A percentile compares a stretch with the other conserved stretches of the same genome.
These are phyloP conservation scores for Theocolax elegans DNA, from an alignment of 1,140 invertebrate genomes.

Conservation along the genomic window DNA sequence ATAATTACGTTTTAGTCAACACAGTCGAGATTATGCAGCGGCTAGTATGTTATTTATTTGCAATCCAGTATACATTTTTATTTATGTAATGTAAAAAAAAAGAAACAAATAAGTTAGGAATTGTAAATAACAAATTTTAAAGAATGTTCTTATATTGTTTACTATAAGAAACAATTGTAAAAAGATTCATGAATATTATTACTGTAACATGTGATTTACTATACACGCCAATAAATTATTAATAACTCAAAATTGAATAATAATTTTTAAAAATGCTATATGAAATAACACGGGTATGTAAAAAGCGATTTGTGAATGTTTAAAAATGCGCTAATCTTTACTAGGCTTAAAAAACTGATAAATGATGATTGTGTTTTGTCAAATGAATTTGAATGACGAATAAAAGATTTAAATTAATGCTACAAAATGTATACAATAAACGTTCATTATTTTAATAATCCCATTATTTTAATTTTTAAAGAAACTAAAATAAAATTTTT, in stretches of 20 bases:
- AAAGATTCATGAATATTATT: slow-evolving; percentile 14
- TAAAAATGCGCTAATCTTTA: background rate
- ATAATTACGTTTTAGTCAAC: no score
- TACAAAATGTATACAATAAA: background rate
- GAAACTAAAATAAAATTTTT: no score
- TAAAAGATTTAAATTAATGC: slow-evolving; percentile 15
- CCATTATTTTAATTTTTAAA: no score
- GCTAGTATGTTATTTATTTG: background rate
- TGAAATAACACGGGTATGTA: background rate
- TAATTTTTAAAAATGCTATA: slow-evolving; percentile 5
- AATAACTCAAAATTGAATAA: background rate
- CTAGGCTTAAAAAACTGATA: slow-evolving; percentile 2
- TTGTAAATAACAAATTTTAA: slow-evolving; percentile 23
- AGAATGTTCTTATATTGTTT: background rate
- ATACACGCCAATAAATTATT: background rate
- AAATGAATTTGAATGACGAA: slow-evolving; percentile 1
- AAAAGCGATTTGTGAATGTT: slow-evolving; percentile 11
- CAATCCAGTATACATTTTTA: background rate
- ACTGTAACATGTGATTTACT: slow-evolving; percentile 16
- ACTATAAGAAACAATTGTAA: slow-evolving; percentile 1
- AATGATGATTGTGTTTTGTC: background rate
- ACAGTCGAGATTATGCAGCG: no score
- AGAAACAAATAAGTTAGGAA: background rate
- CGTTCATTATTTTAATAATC: no score
- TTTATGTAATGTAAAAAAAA: slow-evolving; percentile 4